Evolutionary conservation across 2,888 invertebrate genomes (phyloP), one percentile per base, ranked within the genome.

Genomic region (Tuberolachnus salignus): DNA sequence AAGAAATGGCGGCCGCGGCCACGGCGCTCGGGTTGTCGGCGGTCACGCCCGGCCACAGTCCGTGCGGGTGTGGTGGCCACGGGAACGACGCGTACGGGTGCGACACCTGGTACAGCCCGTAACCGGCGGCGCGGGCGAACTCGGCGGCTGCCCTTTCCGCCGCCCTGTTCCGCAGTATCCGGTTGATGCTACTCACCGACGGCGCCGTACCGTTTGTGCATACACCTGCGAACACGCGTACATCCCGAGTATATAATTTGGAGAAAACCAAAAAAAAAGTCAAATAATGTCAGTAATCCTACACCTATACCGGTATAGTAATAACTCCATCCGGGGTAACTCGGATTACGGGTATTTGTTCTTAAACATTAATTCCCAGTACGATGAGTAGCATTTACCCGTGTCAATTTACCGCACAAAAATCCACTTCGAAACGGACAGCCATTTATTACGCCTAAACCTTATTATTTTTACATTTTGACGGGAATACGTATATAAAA

Each of bases 81-180:
- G 80, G 83, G 80, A 82, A 86, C 84, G 82, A 90, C 88, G 88
- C 66, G 86, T 86, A 82, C 86, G 83, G 80, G 84, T 82, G 82
- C 21, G 82, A 80, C 51, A 85, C 84, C 86, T 84, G 84, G 87
- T 94, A 93, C 11, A 94, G 88, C 0, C 94, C 94, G 85, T 95
- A 95, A 16, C 94, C 95, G 0, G 95, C 94, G 0, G 94, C 95
- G 19, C 95, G 88, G 0, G 97, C 96, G 83, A 98, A 95, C 86
- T 98, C 97, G 0, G 96, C 95, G 0, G 97, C 97, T 0, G 97
- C 97, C 9, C 97, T 88, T 86, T 98, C 98, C 0, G 98, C 97
- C 0, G 98, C 98, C 14, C 98, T 90, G 85, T 98, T 98, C 82
- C 98, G 88, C 75, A 98, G 88, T 84, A 98, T 98, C 83, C 98